Evolutionary conservation across 2,888 invertebrate genomes (phyloP).

Genomic region (Meteorus cinctellus): DNA sequence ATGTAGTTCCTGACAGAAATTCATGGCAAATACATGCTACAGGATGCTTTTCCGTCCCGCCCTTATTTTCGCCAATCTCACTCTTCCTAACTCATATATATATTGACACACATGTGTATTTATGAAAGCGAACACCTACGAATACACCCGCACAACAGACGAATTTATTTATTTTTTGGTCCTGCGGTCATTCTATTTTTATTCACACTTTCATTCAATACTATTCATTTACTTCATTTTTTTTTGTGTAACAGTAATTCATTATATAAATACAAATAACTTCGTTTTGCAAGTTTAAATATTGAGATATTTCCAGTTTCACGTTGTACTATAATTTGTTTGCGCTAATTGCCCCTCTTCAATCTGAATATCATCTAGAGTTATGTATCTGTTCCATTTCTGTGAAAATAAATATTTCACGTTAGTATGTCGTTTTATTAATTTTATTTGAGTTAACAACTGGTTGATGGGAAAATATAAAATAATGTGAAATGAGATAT

Average conservation of each 20-base stretch:
- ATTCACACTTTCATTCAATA: background rate
- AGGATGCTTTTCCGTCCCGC: background rate
- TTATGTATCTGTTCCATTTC: no score
- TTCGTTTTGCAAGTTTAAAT: background rate
- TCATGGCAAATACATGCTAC: slow-evolving; percentile 28
- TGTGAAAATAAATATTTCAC: no score
- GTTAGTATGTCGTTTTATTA: background rate
- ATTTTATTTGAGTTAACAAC: background rate
- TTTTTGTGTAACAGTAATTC: background rate
- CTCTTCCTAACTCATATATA: background rate
- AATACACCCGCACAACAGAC: background rate
- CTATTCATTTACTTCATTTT: background rate
- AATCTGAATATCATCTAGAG: background rate
- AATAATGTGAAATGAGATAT: background rate
- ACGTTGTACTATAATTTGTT: background rate
- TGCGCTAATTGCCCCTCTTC: background rate
- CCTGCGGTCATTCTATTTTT: slow-evolving; percentile 23
- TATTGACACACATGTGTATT: background rate
- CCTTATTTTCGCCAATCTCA: background rate
- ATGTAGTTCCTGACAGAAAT: slow-evolving; percentile 46
- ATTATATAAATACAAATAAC: background rate
- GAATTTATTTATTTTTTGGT: slow-evolving; percentile 35
- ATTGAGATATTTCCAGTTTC: background rate
- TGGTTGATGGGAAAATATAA: background rate
- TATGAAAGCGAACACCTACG: background rate